Evolutionary conservation across 1,140 invertebrate genomes (phyloP).

Genomic region (Asbolus verrucosus): DNA sequence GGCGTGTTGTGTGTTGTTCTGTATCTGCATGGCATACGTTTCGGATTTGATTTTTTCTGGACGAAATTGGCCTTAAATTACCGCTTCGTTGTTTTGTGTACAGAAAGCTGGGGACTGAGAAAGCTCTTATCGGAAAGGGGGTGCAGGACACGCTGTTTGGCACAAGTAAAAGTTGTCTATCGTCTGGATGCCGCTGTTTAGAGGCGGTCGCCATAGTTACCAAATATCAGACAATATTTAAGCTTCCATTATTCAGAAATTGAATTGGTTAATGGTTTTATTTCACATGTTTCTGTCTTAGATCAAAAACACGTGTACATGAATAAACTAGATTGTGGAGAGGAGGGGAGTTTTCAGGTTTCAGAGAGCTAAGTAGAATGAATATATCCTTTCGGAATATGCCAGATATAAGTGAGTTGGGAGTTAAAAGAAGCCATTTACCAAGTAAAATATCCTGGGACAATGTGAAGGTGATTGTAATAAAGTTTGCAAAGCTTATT

Average conservation of each 20-base stretch:
- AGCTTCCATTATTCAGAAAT: conserved; percentile 34
- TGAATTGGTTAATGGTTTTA: not conserved
- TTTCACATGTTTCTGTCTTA: conserved; percentile 5
- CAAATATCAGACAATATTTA: conserved; percentile 45
- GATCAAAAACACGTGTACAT: not conserved
- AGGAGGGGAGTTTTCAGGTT: too few species aligned
- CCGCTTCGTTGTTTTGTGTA: conserved; percentile 27
- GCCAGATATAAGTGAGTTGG: not conserved
- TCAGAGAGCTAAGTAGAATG: too few species aligned
- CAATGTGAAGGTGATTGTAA: conserved; percentile 26
- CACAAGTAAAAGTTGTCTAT: conserved; percentile 46
- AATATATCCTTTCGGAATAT: too few species aligned
- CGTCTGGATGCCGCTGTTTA: conserved; percentile 41
- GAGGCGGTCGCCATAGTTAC: conserved; percentile 40
- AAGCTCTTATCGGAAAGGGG: conserved; percentile 32
- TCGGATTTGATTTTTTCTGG: conserved; percentile 26
- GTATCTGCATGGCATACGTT: conserved; percentile 9
- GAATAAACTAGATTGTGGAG: too few species aligned
- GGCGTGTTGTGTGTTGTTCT: not conserved
- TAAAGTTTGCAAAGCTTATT: conserved; percentile 29
- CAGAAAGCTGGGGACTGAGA: conserved; percentile 8
- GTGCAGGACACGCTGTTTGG: conserved; percentile 43
- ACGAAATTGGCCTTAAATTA: conserved; percentile 16
- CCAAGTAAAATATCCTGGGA: conserved; percentile 10
- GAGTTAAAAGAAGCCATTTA: not conserved